Evolutionary conservation across 2,888 invertebrate genomes (phyloP), one percentile per base, ranked within the genome.

Genomic region (Calameuta pallipes): DNA sequence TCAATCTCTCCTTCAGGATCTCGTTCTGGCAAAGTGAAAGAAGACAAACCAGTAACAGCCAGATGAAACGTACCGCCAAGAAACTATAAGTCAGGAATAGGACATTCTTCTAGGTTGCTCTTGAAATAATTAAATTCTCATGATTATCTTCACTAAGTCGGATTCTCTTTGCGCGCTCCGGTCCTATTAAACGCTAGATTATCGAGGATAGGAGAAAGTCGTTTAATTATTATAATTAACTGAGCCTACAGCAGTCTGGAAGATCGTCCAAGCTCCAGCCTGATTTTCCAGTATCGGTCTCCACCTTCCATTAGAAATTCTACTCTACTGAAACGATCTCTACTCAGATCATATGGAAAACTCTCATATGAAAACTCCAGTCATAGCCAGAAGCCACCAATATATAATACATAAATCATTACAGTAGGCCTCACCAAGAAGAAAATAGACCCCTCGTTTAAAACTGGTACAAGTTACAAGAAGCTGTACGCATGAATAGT

Each of bases 1-100:
- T 92, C 75, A 94, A 87, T 73, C 93, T 93, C 86, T 94, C 93
- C 86, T 94, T 94, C 82, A 94, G 88, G 79, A 92, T 92, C 83
- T 93, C 93, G 87, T 94, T 94, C 94, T 94, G 0, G 88, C 4
- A 91, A 87, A 82, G 68, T 75, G 76, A 73, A 77, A 80, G 76
- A 11, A 79, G 41, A 76, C 78, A 75, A 75, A 79, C 41, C 56
- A 56, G 56, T 56, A 56, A 23, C 2, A 23, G 56, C 56, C 56
- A 4, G 56, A 56, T 56, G 2, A 23, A 56, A 23, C 56, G 56
- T 56, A 23, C 56, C 56, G 56, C 56, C 56, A 23, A 9, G 56
- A 56, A 56, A 9, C 56, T 56, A 23, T 56, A 23, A 9, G 56
- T 56, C 56, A 56, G 41, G 15, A 41, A 15, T 0, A 23, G 56